Base-by-base conservation (phyloP, 2,797 vertebrate genomes). In the Argentina silus region DNA sequence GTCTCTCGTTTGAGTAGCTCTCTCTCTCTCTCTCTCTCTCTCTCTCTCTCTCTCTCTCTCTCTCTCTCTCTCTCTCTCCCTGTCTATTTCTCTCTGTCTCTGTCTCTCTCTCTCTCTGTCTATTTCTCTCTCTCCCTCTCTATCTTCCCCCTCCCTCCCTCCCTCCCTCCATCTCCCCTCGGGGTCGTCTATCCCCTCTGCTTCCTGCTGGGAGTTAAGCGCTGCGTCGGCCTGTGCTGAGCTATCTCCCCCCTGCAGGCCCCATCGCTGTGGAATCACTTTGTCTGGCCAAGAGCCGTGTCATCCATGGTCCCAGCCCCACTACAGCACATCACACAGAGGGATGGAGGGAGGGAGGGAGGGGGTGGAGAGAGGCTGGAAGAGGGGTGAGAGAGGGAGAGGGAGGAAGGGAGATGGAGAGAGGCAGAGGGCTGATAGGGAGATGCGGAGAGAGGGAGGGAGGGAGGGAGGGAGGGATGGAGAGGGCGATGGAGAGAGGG, bases 191-290 rank as follows among this genome's bases (percentile, higher is more conserved):
- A 77, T 45, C 60, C 69, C 75, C 67, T 43, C 71, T 64, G 71
- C 19, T 4, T 71, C 65, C 78, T 59, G 81, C 80, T 61, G 73
- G 74, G 45, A 72, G 83, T 85, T 86, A 90, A 88, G 85, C 88
- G 89, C 85, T 60, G 85, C 83, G 88, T 89, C 89, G 72, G 83
- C 76, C 76, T 75, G 86, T 80, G 44, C 82, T 88, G n/a, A 77
- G 87, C 90, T 93, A 93, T 93, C 91, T 90, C 87, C 85, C 68
- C 68, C 84, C 78, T 82, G 85, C 93, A 94, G 92, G 85, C 89
- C 82, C 80, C 73, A 3, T 59, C 66, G 70, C 85, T 82, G 87
- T 82, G 85, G 86, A 93, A 92, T 93, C 89, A 88, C 87, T 92
- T 91, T 90, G 90, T 85, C 87, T 81, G 82, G 81, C 86, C 83